Evolutionary conservation across 2,797 vertebrate genomes (phyloP).

Genomic region (Prunella strophiata): DNA sequence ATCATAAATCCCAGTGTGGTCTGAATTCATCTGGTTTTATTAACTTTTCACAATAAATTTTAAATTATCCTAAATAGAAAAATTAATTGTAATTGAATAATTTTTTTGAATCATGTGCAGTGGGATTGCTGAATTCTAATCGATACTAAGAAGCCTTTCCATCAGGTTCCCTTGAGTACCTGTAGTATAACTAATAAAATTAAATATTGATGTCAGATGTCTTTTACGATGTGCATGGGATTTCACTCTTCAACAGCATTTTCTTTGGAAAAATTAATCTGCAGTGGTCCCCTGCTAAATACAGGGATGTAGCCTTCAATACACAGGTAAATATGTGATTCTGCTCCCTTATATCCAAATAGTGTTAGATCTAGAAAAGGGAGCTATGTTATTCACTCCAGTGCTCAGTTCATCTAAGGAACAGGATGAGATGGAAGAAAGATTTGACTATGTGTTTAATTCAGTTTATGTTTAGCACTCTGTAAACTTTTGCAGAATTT

Average conservation of each 20-base stretch:
- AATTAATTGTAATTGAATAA: slow-evolving; percentile 65
- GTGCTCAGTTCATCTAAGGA: not conserved
- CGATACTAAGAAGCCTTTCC: slow-evolving; percentile 58
- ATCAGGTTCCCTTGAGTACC: slow-evolving; percentile 53
- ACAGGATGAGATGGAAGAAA: not conserved
- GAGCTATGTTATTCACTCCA: not conserved
- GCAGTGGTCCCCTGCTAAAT: not conserved
- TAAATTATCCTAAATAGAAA: slow-evolving; percentile 60
- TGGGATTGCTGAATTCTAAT: slow-evolving; percentile 57
- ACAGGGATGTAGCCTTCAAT: not conserved
- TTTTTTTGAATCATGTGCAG: slow-evolving; percentile 52
- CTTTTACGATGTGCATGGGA: slow-evolving; percentile 53
- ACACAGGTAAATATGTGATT: not conserved
- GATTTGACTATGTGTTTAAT: not conserved
- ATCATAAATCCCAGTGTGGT: not conserved
- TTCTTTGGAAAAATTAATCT: slow-evolving; percentile 38
- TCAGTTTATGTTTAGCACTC: not conserved
- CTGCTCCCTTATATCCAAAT: not conserved
- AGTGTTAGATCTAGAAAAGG: not conserved
- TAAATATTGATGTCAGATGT: slow-evolving; percentile 70
- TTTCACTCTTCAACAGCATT: slow-evolving; percentile 1
- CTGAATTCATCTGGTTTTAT: not conserved
- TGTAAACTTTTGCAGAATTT: not conserved
- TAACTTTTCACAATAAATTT: slow-evolving; percentile 38
- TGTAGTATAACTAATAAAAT: slow-evolving; percentile 74